These are phyloP conservation scores for Therioaphis trifolii DNA, from an alignment of 2,888 invertebrate species.

Conservation along the genomic window DNA sequence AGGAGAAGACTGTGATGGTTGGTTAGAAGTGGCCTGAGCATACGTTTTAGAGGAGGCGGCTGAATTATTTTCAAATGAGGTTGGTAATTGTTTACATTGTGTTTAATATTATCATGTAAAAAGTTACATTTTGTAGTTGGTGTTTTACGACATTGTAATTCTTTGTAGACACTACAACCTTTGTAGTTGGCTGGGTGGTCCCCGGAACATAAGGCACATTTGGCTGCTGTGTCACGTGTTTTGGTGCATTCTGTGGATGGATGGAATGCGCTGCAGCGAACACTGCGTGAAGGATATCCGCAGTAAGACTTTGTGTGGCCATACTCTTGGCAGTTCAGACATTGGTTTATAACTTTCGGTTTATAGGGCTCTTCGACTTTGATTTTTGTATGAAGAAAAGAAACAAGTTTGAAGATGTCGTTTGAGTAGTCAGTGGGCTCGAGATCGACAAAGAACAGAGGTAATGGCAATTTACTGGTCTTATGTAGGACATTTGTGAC, in stretches of 20 bases:
- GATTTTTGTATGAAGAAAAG: not conserved
- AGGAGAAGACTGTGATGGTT: too few species aligned
- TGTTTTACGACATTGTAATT: not conserved
- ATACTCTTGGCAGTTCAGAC: not conserved
- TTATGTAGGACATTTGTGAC: too few species aligned
- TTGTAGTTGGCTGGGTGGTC: constrained; percentile 11
- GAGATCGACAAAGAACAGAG: constrained; percentile 3
- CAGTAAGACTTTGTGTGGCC: not conserved
- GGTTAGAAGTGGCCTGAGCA: not conserved
- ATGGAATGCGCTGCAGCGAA: not conserved
- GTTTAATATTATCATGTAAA: not conserved
- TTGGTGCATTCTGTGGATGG: constrained; percentile 11
- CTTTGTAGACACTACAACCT: not conserved
- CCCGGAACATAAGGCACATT: not conserved
- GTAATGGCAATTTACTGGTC: not conserved
- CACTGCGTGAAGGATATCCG: not conserved
- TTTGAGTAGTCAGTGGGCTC: not conserved
- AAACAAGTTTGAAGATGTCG: not conserved
- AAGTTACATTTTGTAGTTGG: not conserved
- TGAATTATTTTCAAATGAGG: not conserved
- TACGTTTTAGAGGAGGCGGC: not conserved
- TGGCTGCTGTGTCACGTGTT: not conserved
- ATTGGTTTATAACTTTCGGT: not conserved
- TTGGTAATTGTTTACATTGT: not conserved
- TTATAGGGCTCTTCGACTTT: not conserved